Conservation (phyloP, 2,797 vertebrate species). For the Myotis planiceps region DNA sequence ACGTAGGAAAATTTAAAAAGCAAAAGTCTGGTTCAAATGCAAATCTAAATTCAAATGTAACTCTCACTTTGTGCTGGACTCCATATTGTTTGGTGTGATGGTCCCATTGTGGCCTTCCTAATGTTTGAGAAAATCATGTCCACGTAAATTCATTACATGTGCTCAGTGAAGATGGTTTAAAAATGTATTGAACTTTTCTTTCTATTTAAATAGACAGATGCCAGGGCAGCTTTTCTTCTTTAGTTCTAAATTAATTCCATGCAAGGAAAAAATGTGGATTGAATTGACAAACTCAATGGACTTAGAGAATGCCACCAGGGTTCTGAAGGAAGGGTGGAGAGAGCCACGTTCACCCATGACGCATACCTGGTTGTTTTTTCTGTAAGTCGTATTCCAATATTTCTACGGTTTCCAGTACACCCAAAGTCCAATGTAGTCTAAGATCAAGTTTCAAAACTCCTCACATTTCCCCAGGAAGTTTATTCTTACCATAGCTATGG, state of each 20-base stretch:
- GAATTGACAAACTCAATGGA: constrained; percentile 51
- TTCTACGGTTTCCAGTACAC: background rate
- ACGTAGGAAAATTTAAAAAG: constrained; percentile 60
- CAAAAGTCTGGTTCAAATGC: constrained; percentile 60
- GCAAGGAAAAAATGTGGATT: constrained; percentile 69
- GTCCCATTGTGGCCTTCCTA: background rate
- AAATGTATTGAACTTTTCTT: constrained; percentile 57
- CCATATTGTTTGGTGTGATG: background rate
- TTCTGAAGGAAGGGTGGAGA: constrained; percentile 23
- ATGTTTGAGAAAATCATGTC: constrained; percentile 63
- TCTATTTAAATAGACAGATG: constrained; percentile 75
- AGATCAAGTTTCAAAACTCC: background rate
- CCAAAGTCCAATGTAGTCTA: background rate
- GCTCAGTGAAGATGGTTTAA: constrained; percentile 14
- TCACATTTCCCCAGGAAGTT: background rate
- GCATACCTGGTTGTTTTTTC: background rate
- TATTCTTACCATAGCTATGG: background rate
- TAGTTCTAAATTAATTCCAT: constrained; percentile 75
- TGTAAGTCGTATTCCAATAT: background rate
- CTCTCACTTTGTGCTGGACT: constrained; percentile 27
- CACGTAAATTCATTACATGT: constrained; percentile 67
- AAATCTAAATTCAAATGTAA: constrained; percentile 64
- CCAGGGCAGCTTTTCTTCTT: constrained; percentile 61
- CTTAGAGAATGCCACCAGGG: constrained; percentile 17
- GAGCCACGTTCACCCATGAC: background rate